Evolutionary conservation across 2,113 vertebrate genomes (phyloP).

Genomic region (Austrofundulus limnaeus): DNA sequence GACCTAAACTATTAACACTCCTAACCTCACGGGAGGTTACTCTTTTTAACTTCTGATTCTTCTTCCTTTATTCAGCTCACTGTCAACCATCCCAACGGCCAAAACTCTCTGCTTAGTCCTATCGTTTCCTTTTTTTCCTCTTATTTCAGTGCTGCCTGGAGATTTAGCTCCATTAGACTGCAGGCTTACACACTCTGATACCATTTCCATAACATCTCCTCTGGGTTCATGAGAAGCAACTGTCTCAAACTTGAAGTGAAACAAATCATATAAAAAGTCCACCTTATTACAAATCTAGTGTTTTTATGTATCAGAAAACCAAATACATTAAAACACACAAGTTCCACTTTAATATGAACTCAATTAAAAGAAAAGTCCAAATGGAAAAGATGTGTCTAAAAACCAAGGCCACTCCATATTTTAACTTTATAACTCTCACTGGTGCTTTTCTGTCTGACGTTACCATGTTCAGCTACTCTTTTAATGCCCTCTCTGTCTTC

Average conservation of each 20-base stretch:
- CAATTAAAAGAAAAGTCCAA: no score
- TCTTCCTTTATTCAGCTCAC: slow-evolving; percentile 44
- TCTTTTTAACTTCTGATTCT: slow-evolving; percentile 34
- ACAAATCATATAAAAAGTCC: no score
- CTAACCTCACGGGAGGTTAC: slow-evolving; percentile 49
- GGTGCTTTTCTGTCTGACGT: no score
- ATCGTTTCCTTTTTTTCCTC: slow-evolving; percentile 19
- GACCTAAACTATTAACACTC: slow-evolving; percentile 64
- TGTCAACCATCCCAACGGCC: slow-evolving; percentile 20
- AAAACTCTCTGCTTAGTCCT: slow-evolving; percentile 27
- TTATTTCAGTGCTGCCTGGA: slow-evolving; percentile 3
- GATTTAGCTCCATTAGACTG: slow-evolving; percentile 11
- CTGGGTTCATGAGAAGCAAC: not conserved
- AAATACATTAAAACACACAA: no score
- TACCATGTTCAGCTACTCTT: no score
- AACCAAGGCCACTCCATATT: no score
- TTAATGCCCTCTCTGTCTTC: no score
- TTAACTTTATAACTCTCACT: no score
- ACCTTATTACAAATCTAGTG: no score
- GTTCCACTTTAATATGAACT: no score
- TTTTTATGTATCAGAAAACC: no score
- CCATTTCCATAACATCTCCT: not conserved
- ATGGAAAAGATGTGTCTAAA: no score
- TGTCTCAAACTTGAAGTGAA: not conserved
- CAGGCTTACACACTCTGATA: not conserved